Evolutionary conservation across 2,888 invertebrate species (phyloP).

Genomic region (Drosophila hamatofila): DNA sequence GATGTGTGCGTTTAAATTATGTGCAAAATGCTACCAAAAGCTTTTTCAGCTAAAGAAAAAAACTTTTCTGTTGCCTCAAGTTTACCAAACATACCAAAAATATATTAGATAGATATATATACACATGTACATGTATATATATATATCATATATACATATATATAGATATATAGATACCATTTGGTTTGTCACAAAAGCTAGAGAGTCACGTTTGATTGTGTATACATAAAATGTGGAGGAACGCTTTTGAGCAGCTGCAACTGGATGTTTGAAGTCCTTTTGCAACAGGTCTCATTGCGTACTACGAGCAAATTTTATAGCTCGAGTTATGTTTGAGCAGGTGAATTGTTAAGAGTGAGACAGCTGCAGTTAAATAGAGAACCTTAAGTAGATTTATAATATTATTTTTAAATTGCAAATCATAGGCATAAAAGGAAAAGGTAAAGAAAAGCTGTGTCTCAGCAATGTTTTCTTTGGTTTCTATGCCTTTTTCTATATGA

Average conservation of each 20-base stretch:
- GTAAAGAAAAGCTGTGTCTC: too few relatives aligned
- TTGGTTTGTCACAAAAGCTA: conserved; percentile 30
- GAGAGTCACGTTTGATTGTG: conserved; percentile 52
- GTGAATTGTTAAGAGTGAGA: not conserved
- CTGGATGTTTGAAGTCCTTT: not conserved
- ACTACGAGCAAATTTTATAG: not conserved
- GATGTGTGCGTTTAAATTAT: conserved; percentile 76
- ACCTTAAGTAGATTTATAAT: too few relatives aligned
- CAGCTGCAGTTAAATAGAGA: not conserved
- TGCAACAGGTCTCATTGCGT: conserved; percentile 11
- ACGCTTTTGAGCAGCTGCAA: not conserved
- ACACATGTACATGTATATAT: not conserved
- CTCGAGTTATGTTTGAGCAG: not conserved
- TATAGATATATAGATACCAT: not conserved
- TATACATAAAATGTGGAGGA: not conserved
- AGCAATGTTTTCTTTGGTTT: too few relatives aligned
- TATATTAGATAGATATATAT: not conserved
- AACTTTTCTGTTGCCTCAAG: conserved; percentile 44
- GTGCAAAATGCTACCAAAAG: conserved; percentile 71
- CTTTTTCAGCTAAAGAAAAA: conserved; percentile 35
- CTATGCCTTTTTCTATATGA: too few relatives aligned
- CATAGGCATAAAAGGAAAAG: too few relatives aligned
- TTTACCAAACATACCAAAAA: conserved; percentile 30
- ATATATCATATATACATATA: not conserved
- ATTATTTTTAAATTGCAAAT: too few relatives aligned